phyloP scores from a whole-genome alignment of 2,113 vertebrate species.

The Solea senegalensis region DNA sequence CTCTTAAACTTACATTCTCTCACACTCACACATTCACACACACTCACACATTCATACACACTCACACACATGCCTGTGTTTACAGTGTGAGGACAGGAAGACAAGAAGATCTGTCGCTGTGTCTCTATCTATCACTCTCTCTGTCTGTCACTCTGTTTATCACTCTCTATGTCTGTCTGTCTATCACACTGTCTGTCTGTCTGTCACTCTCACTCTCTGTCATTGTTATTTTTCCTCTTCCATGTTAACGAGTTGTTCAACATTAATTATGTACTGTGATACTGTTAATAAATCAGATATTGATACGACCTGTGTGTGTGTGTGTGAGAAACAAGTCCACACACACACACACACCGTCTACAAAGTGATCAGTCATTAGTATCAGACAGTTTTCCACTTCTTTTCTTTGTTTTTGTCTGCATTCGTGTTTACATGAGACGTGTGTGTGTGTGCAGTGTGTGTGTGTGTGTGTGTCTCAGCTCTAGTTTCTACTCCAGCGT shows the following conservation, averaged over 20 bases:
- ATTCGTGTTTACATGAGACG: slow-evolving; percentile 9
- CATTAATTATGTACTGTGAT: slow-evolving; percentile 52
- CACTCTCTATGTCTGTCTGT: background rate
- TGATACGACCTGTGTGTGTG: slow-evolving; percentile 14
- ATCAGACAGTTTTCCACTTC: background rate
- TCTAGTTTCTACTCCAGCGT: slow-evolving; percentile 78
- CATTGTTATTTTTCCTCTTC: background rate
- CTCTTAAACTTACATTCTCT: no score
- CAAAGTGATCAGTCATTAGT: background rate
- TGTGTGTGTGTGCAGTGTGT: slow-evolving; percentile 14
- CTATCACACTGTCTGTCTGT: background rate
- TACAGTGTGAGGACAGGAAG: no score
- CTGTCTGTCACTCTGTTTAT: background rate
- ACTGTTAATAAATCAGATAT: slow-evolving; percentile 50
- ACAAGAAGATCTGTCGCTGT: no score
- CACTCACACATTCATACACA: no score
- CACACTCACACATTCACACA: no score
- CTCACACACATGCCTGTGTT: no score
- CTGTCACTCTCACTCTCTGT: no score
- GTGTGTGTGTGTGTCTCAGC: slow-evolving; percentile 48
- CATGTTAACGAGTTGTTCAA: slow-evolving; percentile 39
- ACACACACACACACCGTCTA: background rate
- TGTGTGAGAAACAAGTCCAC: background rate
- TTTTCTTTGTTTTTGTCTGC: slow-evolving; percentile 46
- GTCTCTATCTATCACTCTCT: no score